Evolutionary conservation across 1,140 invertebrate species (phyloP).

Genomic region (Thaumetopoea pityocampa): DNA sequence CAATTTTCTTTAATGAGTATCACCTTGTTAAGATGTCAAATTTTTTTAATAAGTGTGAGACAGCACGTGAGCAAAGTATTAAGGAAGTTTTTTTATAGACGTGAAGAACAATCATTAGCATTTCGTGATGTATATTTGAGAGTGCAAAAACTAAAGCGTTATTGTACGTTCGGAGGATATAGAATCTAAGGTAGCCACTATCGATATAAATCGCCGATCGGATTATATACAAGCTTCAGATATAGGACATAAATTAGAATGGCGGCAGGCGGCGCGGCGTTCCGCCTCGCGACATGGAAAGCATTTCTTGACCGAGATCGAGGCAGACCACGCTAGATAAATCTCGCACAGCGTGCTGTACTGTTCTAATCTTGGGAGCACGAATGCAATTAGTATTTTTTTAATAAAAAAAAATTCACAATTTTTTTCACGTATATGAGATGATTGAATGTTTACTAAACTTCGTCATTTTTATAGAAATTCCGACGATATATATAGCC

Average conservation of each 20-base stretch:
- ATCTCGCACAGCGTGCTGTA: constrained; percentile 30
- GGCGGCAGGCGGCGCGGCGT: constrained; percentile 19
- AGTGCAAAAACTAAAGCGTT: neutral
- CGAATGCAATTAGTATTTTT: too few species aligned
- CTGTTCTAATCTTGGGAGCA: too few species aligned
- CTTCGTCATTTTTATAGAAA: too few species aligned
- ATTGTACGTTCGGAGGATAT: constrained; percentile 1
- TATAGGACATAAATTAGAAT: constrained; percentile 30
- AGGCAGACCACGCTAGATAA: constrained; percentile 41
- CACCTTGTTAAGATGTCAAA: constrained; percentile 40
- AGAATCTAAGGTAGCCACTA: constrained; percentile 11
- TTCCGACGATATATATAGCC: too few species aligned
- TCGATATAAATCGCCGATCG: constrained; percentile 34
- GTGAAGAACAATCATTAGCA: constrained; percentile 11
- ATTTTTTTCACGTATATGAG: too few species aligned
- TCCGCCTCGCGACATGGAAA: constrained; percentile 47
- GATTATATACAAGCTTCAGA: constrained; percentile 30
- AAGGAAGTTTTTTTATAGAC: constrained; percentile 6
- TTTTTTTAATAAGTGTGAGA: constrained; percentile 23
- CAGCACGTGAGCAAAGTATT: constrained; percentile 6
- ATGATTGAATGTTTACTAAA: too few species aligned
- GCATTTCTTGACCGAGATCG: constrained; percentile 42
- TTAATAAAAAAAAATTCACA: too few species aligned
- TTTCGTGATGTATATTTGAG: constrained; percentile 14
- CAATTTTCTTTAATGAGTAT: constrained; percentile 51